phyloP scores from a whole-genome alignment of 2,113 vertebrate genomes.

The Xiphias gladius region DNA sequence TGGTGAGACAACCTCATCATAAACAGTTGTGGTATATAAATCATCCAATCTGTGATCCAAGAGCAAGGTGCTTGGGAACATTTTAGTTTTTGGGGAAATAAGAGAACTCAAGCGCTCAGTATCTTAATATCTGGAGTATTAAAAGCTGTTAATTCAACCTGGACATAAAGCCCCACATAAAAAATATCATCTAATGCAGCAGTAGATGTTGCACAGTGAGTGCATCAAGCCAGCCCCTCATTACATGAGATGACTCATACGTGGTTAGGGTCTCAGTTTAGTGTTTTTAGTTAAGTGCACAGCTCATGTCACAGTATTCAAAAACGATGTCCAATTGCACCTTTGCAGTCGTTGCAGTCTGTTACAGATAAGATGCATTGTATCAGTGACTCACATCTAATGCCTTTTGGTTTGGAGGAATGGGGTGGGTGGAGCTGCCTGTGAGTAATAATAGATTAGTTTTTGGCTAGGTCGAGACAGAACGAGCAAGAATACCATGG shows the following conservation, averaged over 20 bases:
- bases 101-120: neutral
- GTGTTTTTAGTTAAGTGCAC: neutral
- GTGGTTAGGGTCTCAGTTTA: neutral
- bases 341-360: constrained; percentile 6
- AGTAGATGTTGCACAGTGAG: neutral
- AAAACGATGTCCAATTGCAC: constrained; percentile 9
- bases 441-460: constrained; percentile 24
- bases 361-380: constrained; percentile 33
- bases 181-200: neutral
- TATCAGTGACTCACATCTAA: constrained; percentile 41
- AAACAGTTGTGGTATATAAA: neutral
- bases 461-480: constrained; percentile 26
- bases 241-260: constrained; percentile 30
- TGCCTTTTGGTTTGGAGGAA: constrained; percentile 10
- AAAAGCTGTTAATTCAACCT: neutral
- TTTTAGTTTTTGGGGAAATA: neutral
- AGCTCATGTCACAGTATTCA: constrained; percentile 1
- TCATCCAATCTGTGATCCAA: neutral
- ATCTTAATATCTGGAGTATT: neutral
- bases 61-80: neutral
- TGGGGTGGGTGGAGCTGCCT: constrained; percentile 10
- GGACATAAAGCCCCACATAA: neutral
- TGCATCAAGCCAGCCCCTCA: neutral
- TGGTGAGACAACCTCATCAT: constrained; percentile 18
- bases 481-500: neutral